Evolutionary conservation across 2,888 invertebrate genomes (phyloP).

Genomic region (Siphlonurus alternatus): DNA sequence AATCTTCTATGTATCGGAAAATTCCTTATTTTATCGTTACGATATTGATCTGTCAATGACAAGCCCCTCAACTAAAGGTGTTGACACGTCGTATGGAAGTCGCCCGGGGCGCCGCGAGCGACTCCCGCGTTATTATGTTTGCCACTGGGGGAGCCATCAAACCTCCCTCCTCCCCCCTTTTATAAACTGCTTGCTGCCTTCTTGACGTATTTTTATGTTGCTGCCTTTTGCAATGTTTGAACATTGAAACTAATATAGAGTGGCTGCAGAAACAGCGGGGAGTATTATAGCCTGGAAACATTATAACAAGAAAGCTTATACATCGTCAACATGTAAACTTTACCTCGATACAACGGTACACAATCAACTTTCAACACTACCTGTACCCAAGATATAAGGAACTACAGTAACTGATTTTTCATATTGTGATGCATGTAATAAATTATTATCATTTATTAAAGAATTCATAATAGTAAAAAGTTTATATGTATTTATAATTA

Average conservation of each 20-base stretch:
- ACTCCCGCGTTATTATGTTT: background rate
- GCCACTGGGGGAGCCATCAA: background rate
- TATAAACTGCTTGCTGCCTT: background rate
- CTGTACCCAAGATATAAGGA: too few species aligned
- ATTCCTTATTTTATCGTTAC: background rate
- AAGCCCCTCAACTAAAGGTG: background rate
- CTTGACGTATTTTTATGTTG: background rate
- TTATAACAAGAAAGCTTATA: too few species aligned
- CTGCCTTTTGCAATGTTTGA: conserved; percentile 6
- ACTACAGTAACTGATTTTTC: too few species aligned
- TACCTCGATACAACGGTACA: too few species aligned
- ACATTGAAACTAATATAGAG: conserved; percentile 9
- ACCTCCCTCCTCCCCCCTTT: background rate
- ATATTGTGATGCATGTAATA: too few species aligned
- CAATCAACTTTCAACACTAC: too few species aligned
- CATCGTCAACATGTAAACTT: too few species aligned
- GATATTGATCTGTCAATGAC: background rate
- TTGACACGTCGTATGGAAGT: background rate
- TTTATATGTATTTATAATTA: too few species aligned
- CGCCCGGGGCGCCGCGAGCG: background rate
- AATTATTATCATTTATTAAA: too few species aligned
- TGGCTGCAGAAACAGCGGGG: background rate
- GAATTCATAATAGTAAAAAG: too few species aligned
- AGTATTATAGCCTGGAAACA: conserved; percentile 1
- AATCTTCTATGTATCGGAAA: background rate